Percentiles rank a stretch among this genome's conserved stretches.
phyloP scores from a whole-genome alignment of 1,140 invertebrate genomes.

The Drosophila nebulosa region DNA sequence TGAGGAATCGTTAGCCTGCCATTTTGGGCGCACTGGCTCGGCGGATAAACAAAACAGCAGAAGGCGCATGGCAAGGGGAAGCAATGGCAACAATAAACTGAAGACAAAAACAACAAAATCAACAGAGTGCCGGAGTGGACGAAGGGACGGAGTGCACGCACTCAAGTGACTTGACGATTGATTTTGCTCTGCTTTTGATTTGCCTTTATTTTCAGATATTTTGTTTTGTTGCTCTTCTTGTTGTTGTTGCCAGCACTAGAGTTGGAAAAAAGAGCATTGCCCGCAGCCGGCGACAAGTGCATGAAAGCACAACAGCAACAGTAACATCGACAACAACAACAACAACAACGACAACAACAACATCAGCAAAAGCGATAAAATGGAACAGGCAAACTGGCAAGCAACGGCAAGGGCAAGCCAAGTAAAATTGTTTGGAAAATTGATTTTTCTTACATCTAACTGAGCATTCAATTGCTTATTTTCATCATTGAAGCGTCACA shows the following conservation, averaged over 20 bases:
- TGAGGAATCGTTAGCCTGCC: conserved; percentile 72
- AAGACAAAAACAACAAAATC: conserved; percentile 31
- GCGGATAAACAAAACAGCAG: conserved; percentile 58
- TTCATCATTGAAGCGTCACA: conserved; percentile 25
- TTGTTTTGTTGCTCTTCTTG: conserved; percentile 3
- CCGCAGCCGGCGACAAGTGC: conserved; percentile 77
- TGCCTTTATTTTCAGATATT: conserved; percentile 30
- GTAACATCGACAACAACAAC: too few relatives aligned
- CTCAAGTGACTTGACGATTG: conserved; percentile 75
- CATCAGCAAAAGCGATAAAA: conserved; percentile 12
- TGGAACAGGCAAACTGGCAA: conserved; percentile 14
- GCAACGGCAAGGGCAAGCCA: conserved; percentile 18
- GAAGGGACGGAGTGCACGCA: conserved; percentile 53
- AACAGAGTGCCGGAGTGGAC: conserved; percentile 28
- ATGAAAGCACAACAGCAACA: conserved; percentile 63
- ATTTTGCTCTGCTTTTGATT: conserved; percentile 67
- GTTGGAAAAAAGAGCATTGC: conserved; percentile 56
- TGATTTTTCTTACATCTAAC: conserved; percentile 80
- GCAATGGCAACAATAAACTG: conserved; percentile 61
- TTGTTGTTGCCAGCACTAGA: conserved; percentile 7
- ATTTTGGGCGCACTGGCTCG: conserved; percentile 63
- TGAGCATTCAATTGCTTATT: conserved; percentile 80
- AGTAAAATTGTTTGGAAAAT: conserved; percentile 79
- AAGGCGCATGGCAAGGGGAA: conserved; percentile 30
- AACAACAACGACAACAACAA: too few relatives aligned